A percentile compares a stretch with the other conserved stretches of the same genome.
phyloP scores from a whole-genome alignment of 2,888 invertebrate genomes.

The Biston stratarius region DNA sequence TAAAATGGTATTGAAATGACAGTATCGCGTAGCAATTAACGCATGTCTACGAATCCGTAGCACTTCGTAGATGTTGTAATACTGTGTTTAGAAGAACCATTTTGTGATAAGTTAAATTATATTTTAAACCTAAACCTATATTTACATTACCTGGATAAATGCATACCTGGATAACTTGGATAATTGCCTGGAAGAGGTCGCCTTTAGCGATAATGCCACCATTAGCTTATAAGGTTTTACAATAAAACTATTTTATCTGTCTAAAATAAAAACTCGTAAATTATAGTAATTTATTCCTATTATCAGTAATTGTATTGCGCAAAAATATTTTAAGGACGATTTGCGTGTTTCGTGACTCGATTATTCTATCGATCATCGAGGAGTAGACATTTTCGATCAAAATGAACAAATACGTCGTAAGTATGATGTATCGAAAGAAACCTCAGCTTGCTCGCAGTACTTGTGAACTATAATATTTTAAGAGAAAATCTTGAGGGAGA shows the following conservation, averaged over 20 bases:
- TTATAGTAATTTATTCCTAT: constrained; percentile 6
- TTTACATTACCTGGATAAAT: neutral
- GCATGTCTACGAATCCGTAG: constrained; percentile 11
- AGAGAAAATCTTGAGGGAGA: neutral
- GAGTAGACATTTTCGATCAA: constrained; percentile 44
- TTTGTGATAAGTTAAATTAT: neutral
- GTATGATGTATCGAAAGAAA: constrained; percentile 43
- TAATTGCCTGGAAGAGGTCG: no score
- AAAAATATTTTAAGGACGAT: constrained; percentile 33
- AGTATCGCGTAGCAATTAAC: neutral
- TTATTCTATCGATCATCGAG: constrained; percentile 47
- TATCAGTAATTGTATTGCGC: constrained; percentile 9
- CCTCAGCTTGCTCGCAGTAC: constrained; percentile 10
- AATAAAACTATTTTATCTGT: no score
- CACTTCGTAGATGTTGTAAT: neutral
- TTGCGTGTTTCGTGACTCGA: constrained; percentile 41
- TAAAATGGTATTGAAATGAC: neutral
- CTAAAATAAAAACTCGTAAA: neutral
- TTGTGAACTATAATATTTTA: neutral
- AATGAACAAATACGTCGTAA: constrained; percentile 45
- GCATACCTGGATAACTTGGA: neutral
- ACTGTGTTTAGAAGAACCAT: neutral
- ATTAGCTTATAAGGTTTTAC: no score
- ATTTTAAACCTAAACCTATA: no score
- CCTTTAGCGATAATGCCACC: no score